Conservation (phyloP, 2,113 vertebrate species). For the Brienomyrus brachyistius region DNA sequence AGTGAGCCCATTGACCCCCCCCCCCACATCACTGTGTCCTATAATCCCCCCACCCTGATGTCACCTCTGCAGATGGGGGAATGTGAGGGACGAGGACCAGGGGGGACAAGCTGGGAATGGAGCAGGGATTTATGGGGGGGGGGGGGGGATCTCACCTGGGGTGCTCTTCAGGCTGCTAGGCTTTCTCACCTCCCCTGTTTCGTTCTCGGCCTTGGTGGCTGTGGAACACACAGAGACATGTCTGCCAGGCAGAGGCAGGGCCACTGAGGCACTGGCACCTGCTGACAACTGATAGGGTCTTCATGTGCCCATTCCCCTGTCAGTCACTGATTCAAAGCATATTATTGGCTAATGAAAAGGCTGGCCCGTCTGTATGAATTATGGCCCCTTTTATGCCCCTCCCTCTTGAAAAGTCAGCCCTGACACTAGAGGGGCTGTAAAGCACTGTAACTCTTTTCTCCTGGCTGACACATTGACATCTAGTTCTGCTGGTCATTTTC, state of each 20-base stretch:
- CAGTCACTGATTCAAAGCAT: neutral
- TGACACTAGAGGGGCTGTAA: neutral
- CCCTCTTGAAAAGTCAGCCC: neutral
- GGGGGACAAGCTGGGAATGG: neutral
- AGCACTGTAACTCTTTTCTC: neutral
- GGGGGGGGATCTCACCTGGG: slow-evolving; percentile 60
- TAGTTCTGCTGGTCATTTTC: neutral
- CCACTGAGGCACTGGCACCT: neutral
- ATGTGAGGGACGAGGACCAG: neutral
- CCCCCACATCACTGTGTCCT: neutral
- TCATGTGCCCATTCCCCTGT: neutral
- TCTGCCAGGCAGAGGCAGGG: neutral
- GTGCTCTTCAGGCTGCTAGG: slow-evolving; percentile 58
- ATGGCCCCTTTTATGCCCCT: neutral
- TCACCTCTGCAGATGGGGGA: neutral
- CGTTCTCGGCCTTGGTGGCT: slow-evolving; percentile 78
- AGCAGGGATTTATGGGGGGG: neutral
- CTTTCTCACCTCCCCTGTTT: slow-evolving; percentile 73
- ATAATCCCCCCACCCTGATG: neutral
- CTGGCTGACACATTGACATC: neutral
- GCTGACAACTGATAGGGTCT: neutral
- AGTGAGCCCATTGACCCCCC: neutral
- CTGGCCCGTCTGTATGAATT: neutral
- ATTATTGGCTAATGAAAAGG: neutral
- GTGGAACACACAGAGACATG: slow-evolving; percentile 23